Evolutionary conservation across 1,140 invertebrate genomes (phyloP), one percentile per base, ranked within the genome.

Genomic region (Cotesia typhae): DNA sequence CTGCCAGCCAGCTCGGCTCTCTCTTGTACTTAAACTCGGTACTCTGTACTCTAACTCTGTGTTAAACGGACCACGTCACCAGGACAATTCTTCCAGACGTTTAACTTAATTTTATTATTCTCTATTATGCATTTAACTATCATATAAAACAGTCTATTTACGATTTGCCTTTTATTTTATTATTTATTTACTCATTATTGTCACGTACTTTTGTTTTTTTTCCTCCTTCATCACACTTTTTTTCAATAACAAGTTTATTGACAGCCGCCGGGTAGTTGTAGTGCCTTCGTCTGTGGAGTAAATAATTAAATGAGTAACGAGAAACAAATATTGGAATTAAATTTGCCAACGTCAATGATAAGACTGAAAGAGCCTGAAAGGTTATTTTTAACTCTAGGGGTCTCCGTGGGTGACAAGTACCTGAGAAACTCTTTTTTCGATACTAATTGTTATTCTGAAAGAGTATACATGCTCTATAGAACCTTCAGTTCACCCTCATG

Each of bases 61-160:
- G 60, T 28, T 63, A 63, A 63, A 63, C 60, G 35, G 28, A 63
- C 35, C 60, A 38, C 60, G 60, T 63, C 60, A n/a, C 60, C 37
- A 63, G 35, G 37, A 3, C 60, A 37, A 63, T 37, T 63, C 35
- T 63, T 63, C 60, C 60, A 63, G 60, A 63, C 60, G 35, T 63
- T 63, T 37, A 38, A 37, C 28, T 12, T 37, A 63, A 63, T 63
- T 63, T 63, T 63, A 36, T 28, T 63, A 37, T 28, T 28, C 60
- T 63, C 28, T 12, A 37, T 38, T 37, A 14, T 38, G 10, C 28
- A 37, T 17, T 63, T 14, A 6, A n/a, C 37, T 37, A 37, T n/a
- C 17, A 20, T 35, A 61, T 35, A 20, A 61, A 55, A 20, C 5
- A 12, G 10, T 55, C 5, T 55, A 55, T 20, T 55, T 55, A 55